phyloP scores from a whole-genome alignment of 2,113 vertebrate species.

The Eonycteris spelaea region DNA sequence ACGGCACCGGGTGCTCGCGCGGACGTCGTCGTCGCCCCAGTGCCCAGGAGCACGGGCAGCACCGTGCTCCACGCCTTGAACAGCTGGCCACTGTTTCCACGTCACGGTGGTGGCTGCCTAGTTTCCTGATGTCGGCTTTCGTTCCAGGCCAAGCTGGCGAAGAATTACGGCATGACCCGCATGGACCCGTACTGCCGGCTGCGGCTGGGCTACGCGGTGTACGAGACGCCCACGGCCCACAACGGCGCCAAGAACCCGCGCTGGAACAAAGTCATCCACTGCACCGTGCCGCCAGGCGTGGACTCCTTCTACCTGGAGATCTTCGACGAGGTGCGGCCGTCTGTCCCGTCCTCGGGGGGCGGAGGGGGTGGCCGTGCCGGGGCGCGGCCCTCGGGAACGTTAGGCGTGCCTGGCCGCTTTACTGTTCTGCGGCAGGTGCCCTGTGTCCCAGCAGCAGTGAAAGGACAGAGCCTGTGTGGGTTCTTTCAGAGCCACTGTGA shows the following conservation, averaged over 20 bases:
- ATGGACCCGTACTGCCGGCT: slow-evolving; percentile 98
- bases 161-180: slow-evolving; percentile 98
- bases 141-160: slow-evolving; percentile 94
- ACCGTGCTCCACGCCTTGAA: fast-evolving
- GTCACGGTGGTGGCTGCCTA: neutral
- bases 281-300: slow-evolving; percentile 94
- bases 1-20: too few relatives aligned
- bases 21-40: neutral
- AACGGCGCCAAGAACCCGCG: slow-evolving; percentile 98
- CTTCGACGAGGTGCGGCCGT: slow-evolving; percentile 92
- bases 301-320: slow-evolving; percentile 99
- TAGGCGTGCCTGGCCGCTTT: too few relatives aligned
- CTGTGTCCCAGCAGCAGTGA: neutral
- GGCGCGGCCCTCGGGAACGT: neutral
- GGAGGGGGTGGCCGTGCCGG: too few relatives aligned
- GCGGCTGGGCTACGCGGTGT: slow-evolving; percentile 94
- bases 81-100: too few relatives aligned
- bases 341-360: neutral
- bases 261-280: slow-evolving; percentile 99
- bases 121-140: fast-evolving
- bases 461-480: fast-evolving
- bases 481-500: neutral
- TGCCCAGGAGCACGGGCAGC: fast-evolving
- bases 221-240: slow-evolving; percentile 97
- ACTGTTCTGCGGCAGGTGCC: too few relatives aligned